Conservation (phyloP, 2,888 invertebrate genomes). For the Macropis europaea region DNA sequence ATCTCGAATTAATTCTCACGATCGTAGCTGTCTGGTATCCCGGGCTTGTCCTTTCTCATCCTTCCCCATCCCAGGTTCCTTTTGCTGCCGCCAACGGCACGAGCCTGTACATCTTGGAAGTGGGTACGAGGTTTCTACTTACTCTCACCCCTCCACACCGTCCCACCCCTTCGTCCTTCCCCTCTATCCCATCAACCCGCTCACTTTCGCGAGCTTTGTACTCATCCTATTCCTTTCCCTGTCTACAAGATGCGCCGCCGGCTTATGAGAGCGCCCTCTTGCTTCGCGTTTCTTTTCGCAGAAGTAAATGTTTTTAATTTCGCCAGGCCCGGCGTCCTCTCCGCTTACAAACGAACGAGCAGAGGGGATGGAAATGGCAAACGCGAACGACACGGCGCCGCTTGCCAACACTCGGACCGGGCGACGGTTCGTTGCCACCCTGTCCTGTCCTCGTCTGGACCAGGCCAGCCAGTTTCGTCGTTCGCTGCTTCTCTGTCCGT, state of each 20-base stretch:
- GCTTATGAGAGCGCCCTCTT: conserved; percentile 66
- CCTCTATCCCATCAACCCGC: conserved; percentile 1
- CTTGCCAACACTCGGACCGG: conserved; percentile 36
- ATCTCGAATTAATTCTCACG: conserved; percentile 52
- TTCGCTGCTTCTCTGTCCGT: conserved; percentile 50
- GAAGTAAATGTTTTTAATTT: conserved; percentile 72
- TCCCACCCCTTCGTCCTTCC: no score
- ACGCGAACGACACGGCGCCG: conserved; percentile 33
- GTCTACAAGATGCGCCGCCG: conserved; percentile 64
- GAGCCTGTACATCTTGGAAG: conserved; percentile 49
- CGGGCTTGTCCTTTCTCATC: conserved; percentile 28
- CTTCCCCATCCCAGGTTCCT: conserved; percentile 13
- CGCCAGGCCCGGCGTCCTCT: conserved; percentile 43
- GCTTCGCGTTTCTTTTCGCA: conserved; percentile 55
- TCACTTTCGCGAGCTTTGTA: conserved; percentile 45
- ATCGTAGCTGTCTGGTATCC: conserved; percentile 34
- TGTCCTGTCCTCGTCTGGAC: conserved; percentile 20
- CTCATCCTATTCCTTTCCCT: conserved; percentile 34
- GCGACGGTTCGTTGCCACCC: conserved; percentile 20
- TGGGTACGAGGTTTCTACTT: conserved; percentile 39
- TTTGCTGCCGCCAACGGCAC: conserved; percentile 31
- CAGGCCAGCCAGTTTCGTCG: conserved; percentile 47
- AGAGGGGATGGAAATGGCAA: conserved; percentile 21
- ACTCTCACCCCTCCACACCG: no score
- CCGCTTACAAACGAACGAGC: conserved; percentile 28